Evolutionary conservation across 2,113 vertebrate genomes (phyloP).

Genomic region (Rhinopomastus cyanomelas): DNA sequence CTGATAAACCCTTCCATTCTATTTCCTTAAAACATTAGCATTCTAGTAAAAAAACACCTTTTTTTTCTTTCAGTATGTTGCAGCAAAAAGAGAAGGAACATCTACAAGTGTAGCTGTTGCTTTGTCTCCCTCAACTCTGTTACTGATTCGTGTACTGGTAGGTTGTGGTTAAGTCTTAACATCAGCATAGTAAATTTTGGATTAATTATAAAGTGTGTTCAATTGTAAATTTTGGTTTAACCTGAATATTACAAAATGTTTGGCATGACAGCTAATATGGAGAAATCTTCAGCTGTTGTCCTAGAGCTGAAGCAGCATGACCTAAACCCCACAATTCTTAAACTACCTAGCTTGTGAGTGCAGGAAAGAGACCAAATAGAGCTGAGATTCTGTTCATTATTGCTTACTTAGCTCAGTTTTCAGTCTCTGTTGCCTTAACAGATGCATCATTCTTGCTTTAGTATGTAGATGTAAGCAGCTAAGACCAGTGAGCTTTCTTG

Average conservation of each 20-base stretch:
- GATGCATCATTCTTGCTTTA: not conserved
- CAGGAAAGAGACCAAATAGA: not conserved
- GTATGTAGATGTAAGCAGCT: not conserved
- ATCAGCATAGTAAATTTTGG: not conserved
- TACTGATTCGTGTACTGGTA: constrained; percentile 76
- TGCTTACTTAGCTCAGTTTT: not conserved
- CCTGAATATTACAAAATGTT: not conserved
- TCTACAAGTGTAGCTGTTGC: constrained; percentile 79
- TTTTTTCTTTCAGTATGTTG: constrained; percentile 75
- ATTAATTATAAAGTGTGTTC: not conserved
- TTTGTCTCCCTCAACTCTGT: constrained; percentile 76
- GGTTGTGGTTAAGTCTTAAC: constrained; percentile 39
- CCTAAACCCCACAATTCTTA: not conserved
- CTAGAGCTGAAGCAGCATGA: not conserved
- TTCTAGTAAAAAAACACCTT: not conserved
- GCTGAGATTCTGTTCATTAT: not conserved
- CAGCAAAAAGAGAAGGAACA: constrained; percentile 79
- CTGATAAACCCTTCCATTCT: not conserved
- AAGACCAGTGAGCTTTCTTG: not conserved
- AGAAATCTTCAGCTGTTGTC: not conserved
- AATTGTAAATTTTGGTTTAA: not conserved
- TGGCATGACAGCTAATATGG: not conserved
- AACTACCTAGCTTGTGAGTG: not conserved
- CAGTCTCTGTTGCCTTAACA: not conserved
- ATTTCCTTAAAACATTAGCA: not conserved